Base-by-base conservation (phyloP, 35 echinoderm and acorn worm genomes). In the Apostichopus californicus region DNA sequence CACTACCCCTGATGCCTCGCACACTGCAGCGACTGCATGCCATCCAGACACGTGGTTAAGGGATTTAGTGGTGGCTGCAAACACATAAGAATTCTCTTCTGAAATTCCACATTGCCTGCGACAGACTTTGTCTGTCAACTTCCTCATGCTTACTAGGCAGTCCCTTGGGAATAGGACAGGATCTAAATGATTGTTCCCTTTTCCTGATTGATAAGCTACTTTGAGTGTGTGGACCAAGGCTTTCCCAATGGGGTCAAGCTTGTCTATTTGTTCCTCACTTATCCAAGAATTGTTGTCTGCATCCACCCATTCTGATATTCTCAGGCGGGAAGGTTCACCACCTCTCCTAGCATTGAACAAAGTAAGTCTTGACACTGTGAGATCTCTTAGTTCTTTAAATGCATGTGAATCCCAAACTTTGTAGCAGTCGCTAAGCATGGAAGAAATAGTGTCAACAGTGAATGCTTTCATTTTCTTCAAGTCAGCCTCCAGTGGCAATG, bases 211-310 rank as follows among this genome's bases (percentile, higher is more conserved):
- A 60, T 90, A 94, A 1, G 86, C 79, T 5, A 94, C 79, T 70
- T 53, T 20, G 4, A 90, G 59, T 20, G 55, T 26, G 56, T 28
- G 24, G 52, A 78, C 93, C 77, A 94, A 64, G 6, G 86, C 63
- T 34, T 22, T 81, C 28, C 90, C 93, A n/a, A 90, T 11, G 11
- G 75, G 34, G 15, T 94, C 61, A 8, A 94, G 21, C 9, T 77
- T 28, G 70, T 94, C 61, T 3, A 94, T 6, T 11, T 93, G 80
- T 5, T 87, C 22, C 34, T 13, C 86, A 86, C 92, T 90, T n/a
- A 95, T 17, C 92, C 94, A 98, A 25, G 84, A 81, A 5, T 70
- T 64, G 6, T 77, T 65, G 7, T 94, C 80, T 64, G 96, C 94
- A 64, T 92, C 90, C 5, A n/a, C 55, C 90, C 78, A 92, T 14